phyloP scores from a whole-genome alignment of 2,888 invertebrate genomes.

The Matsumyia berberina region DNA sequence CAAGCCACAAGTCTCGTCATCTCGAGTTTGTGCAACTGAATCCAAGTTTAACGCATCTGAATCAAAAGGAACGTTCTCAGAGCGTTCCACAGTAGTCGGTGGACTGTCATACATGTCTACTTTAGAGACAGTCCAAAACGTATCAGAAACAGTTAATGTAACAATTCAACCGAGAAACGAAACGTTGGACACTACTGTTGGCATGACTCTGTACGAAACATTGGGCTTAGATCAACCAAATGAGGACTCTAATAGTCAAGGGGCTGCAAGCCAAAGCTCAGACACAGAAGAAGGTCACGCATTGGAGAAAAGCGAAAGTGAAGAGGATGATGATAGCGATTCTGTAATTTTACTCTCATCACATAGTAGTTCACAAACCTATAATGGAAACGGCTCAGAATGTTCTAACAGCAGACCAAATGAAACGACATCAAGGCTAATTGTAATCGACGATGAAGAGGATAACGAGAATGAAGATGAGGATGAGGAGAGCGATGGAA shows the following conservation, averaged over 20 bases:
- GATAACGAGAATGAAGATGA: constrained; percentile 32
- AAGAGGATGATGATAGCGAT: constrained; percentile 57
- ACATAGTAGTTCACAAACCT: constrained; percentile 37
- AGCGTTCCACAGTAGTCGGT: constrained; percentile 80
- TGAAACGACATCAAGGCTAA: constrained; percentile 23
- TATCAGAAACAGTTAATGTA: constrained; percentile 24
- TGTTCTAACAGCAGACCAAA: constrained; percentile 4
- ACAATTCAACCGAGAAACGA: constrained; percentile 45
- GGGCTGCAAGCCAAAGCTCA: constrained; percentile 31
- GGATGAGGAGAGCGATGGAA: constrained; percentile 19
- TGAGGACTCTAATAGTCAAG: constrained; percentile 25
- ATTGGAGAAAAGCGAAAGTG: constrained; percentile 6
- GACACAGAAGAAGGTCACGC: background rate
- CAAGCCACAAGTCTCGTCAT: constrained; percentile 80
- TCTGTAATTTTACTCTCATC: constrained; percentile 70
- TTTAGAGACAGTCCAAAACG: constrained; percentile 16
- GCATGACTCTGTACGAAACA: constrained; percentile 81
- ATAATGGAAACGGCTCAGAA: constrained; percentile 19
- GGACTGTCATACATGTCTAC: constrained; percentile 76
- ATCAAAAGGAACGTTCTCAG: constrained; percentile 78
- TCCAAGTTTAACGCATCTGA: constrained; percentile 73
- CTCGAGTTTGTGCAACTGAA: constrained; percentile 79
- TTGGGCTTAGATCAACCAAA: constrained; percentile 67
- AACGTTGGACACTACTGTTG: constrained; percentile 80
- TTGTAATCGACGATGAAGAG: constrained; percentile 53